These are phyloP conservation scores for Promerops cafer DNA, from an alignment of 2,113 vertebrate genomes.

Conservation along the genomic window DNA sequence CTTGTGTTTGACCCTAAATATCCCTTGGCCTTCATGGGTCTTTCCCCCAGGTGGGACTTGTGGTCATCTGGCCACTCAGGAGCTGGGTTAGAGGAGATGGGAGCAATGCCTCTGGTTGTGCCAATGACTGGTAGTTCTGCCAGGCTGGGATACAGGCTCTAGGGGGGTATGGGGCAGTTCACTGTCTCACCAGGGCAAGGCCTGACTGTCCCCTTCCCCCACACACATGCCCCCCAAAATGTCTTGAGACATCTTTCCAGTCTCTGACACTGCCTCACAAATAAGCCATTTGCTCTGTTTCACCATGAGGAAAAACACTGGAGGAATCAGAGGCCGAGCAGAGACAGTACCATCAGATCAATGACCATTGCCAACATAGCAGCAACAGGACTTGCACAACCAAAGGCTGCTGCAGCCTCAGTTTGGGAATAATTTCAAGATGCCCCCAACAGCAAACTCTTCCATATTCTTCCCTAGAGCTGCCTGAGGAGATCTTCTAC, in stretches of 20 bases:
- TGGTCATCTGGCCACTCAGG: neutral
- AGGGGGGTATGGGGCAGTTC: neutral
- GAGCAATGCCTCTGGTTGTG: neutral
- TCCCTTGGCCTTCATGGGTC: no score
- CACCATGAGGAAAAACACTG: neutral
- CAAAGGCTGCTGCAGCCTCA: neutral
- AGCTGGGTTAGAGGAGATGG: neutral
- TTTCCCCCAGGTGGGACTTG: neutral
- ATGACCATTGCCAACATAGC: neutral
- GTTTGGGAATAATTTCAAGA: neutral
- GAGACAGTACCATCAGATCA: neutral
- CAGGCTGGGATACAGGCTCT: neutral
- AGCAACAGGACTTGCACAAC: fast-evolving
- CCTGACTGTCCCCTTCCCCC: neutral
- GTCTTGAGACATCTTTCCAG: neutral
- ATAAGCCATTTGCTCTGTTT: neutral
- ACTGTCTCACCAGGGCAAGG: neutral
- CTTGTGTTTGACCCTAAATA: neutral
- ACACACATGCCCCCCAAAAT: no score
- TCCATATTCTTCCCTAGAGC: neutral
- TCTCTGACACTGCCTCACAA: neutral
- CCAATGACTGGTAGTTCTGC: neutral
- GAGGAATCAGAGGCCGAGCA: neutral
- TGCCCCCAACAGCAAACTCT: neutral
- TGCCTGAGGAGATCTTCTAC: neutral